Conservation (phyloP, 2,113 vertebrate species). For the Polypterus senegalus region DNA sequence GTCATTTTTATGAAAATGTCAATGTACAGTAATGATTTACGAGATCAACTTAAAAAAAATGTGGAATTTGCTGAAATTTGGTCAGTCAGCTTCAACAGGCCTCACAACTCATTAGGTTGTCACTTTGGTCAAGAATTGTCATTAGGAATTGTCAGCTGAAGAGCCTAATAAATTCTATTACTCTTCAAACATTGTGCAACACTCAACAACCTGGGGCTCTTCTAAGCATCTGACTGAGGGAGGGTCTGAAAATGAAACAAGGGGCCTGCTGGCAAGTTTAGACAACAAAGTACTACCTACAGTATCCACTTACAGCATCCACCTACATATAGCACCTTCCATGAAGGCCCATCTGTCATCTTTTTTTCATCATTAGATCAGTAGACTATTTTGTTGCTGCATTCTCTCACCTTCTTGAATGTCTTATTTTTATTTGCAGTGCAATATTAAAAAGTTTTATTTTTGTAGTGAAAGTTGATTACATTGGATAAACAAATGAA, state of each 20-base stretch:
- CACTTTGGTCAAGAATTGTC: no score
- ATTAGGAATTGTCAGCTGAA: no score
- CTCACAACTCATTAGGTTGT: no score
- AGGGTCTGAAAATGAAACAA: not conserved
- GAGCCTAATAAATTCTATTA: no score
- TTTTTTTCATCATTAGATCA: not conserved
- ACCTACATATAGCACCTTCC: not conserved
- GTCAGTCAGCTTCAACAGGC: no score
- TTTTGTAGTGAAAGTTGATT: not conserved
- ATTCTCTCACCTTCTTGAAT: not conserved
- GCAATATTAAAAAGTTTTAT: not conserved
- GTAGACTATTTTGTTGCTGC: not conserved
- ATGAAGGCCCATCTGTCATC: not conserved
- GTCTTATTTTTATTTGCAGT: not conserved
- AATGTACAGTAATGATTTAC: no score
- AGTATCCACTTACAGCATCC: not conserved
- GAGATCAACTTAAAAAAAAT: no score
- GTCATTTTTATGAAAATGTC: no score
- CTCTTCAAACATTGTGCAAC: no score
- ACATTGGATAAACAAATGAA: no score
- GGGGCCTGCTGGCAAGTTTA: not conserved
- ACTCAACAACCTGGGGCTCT: no score
- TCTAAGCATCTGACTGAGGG: not conserved
- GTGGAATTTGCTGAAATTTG: no score
- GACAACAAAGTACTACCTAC: not conserved